Conservation (phyloP, 1,140 invertebrate species). For the Lamellibrachia luymesi region DNA sequence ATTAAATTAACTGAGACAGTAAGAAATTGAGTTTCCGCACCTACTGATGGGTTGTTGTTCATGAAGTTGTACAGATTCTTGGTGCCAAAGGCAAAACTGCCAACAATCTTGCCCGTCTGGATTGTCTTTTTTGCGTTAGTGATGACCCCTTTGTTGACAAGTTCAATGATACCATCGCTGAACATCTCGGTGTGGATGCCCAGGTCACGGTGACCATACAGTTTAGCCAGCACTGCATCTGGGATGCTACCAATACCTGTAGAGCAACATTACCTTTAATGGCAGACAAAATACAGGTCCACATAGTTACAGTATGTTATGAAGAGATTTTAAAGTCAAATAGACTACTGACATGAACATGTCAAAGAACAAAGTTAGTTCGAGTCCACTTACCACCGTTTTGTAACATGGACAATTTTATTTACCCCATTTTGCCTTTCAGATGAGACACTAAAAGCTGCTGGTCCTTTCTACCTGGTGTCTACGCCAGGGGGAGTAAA, state of each 20-base stretch:
- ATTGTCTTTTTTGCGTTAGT: slow-evolving; percentile 81
- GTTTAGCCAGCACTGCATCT: slow-evolving; percentile 77
- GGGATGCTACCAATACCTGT: slow-evolving; percentile 87
- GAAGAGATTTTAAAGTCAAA: not conserved
- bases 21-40: too few relatives aligned
- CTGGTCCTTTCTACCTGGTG: too few relatives aligned
- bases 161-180: slow-evolving; percentile 82
- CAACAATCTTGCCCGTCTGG: slow-evolving; percentile 81
- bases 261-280: not conserved
- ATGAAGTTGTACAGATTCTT: slow-evolving; percentile 86
- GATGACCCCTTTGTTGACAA: slow-evolving; percentile 78
- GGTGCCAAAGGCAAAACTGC: slow-evolving; percentile 84
- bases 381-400: not conserved
- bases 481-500: too few relatives aligned
- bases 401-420: too few relatives aligned
- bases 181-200: slow-evolving; percentile 96
- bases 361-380: not conserved
- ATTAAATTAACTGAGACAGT: too few relatives aligned
- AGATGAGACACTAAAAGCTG: too few relatives aligned
- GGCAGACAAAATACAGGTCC: not conserved
- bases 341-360: not conserved
- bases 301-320: too few relatives aligned
- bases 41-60: slow-evolving; percentile 87
- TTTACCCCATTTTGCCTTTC: too few relatives aligned
- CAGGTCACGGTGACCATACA: slow-evolving; percentile 84